Base-by-base conservation (phyloP, 2,888 invertebrate genomes). In the Unio pictorum region DNA sequence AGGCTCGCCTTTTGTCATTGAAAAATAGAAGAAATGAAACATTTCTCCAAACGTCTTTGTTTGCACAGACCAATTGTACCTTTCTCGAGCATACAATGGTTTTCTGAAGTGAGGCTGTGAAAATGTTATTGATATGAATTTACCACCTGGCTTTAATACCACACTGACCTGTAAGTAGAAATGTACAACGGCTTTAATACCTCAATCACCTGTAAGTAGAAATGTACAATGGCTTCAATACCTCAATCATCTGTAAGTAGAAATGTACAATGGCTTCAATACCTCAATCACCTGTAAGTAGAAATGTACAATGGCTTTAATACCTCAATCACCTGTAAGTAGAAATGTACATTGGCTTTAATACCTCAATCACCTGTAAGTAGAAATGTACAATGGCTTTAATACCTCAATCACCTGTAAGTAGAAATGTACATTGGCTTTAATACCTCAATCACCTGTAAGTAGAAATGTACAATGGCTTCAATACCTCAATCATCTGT, bases 41-140 rank as follows among this genome's bases (percentile, higher is more conserved):
- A 66, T 64, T 15, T 69, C 63, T 45, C 78, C 78, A 67, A 76
- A 74, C 17, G 70, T 69, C 54, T 67, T 67, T n/a, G 72, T 57
- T 28, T 69, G 56, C 1, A 75, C 69, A 56, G 70, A 62, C 78
- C 78, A 76, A 45, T 66, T 64, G 60, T 70, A 78, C 34, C 64
- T 73, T 26, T 69, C 57, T 54, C 72, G 57, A 17, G 78, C 76
- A 66, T 76, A 78, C 26, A 72, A 57, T 26, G 70, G 72, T 57
- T 61, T 74, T 45, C 78, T 62, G 45, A 78, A 78, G 64, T 78
- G 78, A 18, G 78, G 74, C 64, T 78, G 76, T 17, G 76, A 64
- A 69, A 78, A 78, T 28, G 74, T 72, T 45, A 78, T 73, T 54
- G 78, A 78, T n/a, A 78, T 76, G 58, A 78, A 78, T 56, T 74